Conservation (phyloP, 2,888 invertebrate genomes). For the Campopleginae sp. region DNA sequence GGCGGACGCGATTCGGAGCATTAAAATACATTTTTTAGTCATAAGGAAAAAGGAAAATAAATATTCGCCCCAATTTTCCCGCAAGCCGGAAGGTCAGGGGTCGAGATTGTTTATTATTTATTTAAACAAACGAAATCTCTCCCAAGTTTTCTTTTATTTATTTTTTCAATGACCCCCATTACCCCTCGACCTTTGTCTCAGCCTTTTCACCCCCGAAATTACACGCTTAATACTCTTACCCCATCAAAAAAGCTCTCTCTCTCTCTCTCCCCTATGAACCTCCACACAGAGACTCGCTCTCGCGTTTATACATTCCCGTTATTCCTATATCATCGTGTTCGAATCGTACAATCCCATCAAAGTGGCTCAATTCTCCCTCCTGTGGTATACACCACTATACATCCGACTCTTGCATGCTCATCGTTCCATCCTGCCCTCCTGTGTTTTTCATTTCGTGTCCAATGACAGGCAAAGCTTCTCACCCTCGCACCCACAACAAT, state of each 20-base stretch:
- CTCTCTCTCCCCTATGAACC: not conserved
- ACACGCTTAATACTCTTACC: not conserved
- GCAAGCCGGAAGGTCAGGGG: no score
- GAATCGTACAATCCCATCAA: slow-evolving; percentile 52
- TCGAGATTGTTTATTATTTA: not conserved
- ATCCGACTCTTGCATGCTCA: slow-evolving; percentile 22
- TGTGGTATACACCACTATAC: not conserved
- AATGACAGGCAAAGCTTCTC: slow-evolving; percentile 6
- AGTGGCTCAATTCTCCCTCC: slow-evolving; percentile 51
- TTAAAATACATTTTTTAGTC: no score
- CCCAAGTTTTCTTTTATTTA: not conserved
- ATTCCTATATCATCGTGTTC: slow-evolving; percentile 39
- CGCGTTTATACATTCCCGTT: slow-evolving; percentile 34
- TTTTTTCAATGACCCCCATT: slow-evolving; percentile 1
- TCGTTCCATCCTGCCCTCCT: not conserved
- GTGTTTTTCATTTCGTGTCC: not conserved
- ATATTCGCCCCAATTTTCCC: no score
- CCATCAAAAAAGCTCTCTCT: not conserved
- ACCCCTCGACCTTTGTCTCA: not conserved
- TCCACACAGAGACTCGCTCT: not conserved
- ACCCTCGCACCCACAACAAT: slow-evolving; percentile 37
- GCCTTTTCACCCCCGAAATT: not conserved
- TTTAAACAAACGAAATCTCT: not conserved
- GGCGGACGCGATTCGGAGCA: not conserved
- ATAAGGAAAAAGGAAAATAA: no score